A percentile compares a stretch with the other conserved stretches of the same genome.
These are phyloP conservation scores for Isichthys henryi DNA, from an alignment of 2,113 vertebrate genomes.

Conservation along the genomic window DNA sequence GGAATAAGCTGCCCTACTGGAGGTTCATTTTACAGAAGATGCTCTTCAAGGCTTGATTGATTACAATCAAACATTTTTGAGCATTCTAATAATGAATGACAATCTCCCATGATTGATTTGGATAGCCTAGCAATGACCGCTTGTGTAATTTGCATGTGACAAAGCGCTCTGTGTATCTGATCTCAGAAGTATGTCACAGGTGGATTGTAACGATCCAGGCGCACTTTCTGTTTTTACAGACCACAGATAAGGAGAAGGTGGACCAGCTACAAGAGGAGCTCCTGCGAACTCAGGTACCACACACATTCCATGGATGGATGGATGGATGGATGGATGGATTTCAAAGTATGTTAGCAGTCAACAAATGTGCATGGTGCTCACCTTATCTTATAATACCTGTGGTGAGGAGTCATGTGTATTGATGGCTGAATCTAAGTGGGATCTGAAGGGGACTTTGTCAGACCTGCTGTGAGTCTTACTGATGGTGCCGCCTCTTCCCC, in stretches of 20 bases:
- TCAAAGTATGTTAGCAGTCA: neutral
- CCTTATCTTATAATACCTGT: neutral
- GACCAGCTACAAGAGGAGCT: slow-evolving; percentile 97
- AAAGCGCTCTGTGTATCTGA: neutral
- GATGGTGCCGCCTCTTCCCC: no score
- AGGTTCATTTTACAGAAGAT: neutral
- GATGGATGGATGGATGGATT: neutral
- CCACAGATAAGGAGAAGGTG: slow-evolving; percentile 88
- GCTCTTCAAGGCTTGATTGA: neutral
- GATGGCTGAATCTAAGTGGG: neutral
- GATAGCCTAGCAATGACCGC: neutral
- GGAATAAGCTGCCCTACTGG: neutral
- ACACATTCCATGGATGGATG: neutral
- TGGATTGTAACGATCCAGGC: slow-evolving; percentile 1
- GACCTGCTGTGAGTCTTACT: neutral
- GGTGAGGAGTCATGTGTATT: neutral
- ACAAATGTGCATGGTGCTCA: neutral
- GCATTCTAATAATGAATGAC: neutral
- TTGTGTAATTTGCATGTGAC: neutral
- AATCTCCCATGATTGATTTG: neutral
- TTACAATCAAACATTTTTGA: neutral
- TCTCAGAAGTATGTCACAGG: neutral
- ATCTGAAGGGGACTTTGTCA: neutral
- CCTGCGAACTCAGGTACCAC: slow-evolving; percentile 81
- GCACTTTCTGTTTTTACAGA: slow-evolving; percentile 53